A percentile compares a stretch with the other conserved stretches of the same genome.
Conservation (phyloP, 2,888 invertebrate species). For the Clivina fossor region DNA sequence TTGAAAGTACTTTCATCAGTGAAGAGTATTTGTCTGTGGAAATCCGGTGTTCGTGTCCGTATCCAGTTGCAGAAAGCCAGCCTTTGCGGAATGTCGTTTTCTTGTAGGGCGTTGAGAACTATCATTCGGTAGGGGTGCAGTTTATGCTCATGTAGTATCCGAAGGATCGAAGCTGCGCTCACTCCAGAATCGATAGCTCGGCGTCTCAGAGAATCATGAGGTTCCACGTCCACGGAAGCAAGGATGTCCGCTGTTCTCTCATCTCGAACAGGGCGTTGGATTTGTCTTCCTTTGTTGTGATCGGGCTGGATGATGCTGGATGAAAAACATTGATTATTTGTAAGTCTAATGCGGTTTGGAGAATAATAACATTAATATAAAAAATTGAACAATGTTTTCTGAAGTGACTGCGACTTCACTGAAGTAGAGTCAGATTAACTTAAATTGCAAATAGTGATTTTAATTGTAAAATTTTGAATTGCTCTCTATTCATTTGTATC, state of each 20-base stretch:
- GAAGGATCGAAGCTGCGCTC: neutral
- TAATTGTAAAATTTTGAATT: too few species aligned
- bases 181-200: constrained; percentile 1
- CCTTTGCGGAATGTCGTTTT: neutral
- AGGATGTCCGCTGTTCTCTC: neutral
- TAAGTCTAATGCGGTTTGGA: too few species aligned
- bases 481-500: too few species aligned
- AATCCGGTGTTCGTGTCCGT: neutral
- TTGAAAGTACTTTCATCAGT: constrained; percentile 43
- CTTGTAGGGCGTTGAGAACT: neutral
- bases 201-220: constrained; percentile 1
- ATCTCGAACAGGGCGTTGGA: neutral
- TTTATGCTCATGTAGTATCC: constrained; percentile 1
- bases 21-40: constrained; percentile 38
- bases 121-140: constrained; percentile 4
- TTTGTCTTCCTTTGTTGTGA: constrained; percentile 3
- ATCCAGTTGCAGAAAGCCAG: constrained; percentile 6
- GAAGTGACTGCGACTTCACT: too few species aligned
- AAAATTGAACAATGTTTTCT: too few species aligned
- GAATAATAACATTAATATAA: too few species aligned
- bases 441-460: too few species aligned
- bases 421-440: too few species aligned
- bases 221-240: neutral
- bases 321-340: too few species aligned
- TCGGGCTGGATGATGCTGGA: constrained; percentile 4